These are phyloP conservation scores for Drosophila macrothrix DNA, from an alignment of 2,888 invertebrate species.

Conservation along the genomic window DNA sequence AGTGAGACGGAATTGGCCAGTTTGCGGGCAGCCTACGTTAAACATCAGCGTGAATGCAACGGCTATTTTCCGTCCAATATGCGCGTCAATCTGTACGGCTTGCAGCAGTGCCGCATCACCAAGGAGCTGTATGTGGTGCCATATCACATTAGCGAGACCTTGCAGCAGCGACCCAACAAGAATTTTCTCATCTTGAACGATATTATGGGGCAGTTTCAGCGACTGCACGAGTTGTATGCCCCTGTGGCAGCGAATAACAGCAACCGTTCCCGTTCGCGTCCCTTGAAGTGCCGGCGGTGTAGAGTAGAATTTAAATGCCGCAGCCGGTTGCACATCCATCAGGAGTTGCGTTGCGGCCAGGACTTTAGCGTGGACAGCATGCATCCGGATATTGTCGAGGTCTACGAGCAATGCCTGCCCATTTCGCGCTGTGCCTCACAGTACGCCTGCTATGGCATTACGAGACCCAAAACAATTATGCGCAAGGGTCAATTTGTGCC, in stretches of 20 bases:
- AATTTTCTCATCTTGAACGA: constrained; percentile 64
- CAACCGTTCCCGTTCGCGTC: constrained; percentile 8
- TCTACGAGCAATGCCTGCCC: constrained; percentile 69
- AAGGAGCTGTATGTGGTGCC: constrained; percentile 66
- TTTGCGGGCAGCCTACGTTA: constrained; percentile 55
- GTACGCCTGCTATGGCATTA: constrained; percentile 66
- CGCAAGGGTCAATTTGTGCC: constrained; percentile 62
- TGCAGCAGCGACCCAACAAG: constrained; percentile 61
- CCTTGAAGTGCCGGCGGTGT: constrained; percentile 52
- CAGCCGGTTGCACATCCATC: constrained; percentile 60
- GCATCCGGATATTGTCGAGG: constrained; percentile 65
- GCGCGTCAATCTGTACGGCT: constrained; percentile 60
- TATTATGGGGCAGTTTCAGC: constrained; percentile 57
- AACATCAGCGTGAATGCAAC: constrained; percentile 59
- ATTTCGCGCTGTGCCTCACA: constrained; percentile 61
- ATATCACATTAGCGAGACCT: constrained; percentile 63
- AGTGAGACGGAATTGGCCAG: constrained; percentile 50
- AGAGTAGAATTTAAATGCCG: constrained; percentile 38
- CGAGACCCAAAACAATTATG: constrained; percentile 60
- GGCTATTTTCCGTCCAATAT: constrained; percentile 67
- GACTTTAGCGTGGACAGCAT: constrained; percentile 65
- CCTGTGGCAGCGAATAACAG: not conserved
- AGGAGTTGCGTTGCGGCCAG: constrained; percentile 63
- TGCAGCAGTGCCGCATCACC: constrained; percentile 62
- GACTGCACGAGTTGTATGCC: constrained; percentile 52